Evolutionary conservation across 2,888 invertebrate species (phyloP).

Genomic region (Chymomyza fuscimana): DNA sequence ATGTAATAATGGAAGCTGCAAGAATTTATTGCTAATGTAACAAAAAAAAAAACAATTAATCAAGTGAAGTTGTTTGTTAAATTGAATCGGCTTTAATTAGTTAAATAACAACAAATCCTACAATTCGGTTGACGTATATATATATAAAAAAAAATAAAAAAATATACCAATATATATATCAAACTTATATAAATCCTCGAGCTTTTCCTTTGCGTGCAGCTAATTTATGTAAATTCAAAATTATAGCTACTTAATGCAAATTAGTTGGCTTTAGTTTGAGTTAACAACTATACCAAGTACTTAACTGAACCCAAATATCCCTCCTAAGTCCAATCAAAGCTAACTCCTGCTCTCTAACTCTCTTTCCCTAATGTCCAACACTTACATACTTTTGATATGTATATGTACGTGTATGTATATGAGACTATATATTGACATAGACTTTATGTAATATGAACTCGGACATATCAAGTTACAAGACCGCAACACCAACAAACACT

Average conservation of each 20-base stretch:
- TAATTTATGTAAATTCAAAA: slow-evolving; percentile 1
- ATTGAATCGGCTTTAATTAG: slow-evolving; percentile 70
- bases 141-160: background rate
- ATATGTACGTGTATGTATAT: slow-evolving; percentile 61
- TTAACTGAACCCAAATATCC: slow-evolving; percentile 5
- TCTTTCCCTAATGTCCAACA: slow-evolving; percentile 8
- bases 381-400: slow-evolving; percentile 58
- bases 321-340: background rate
- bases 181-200: background rate
- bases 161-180: background rate
- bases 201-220: background rate
- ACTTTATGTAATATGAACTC: slow-evolving; percentile 63
- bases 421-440: slow-evolving; percentile 68
- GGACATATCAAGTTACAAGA: slow-evolving; percentile 71
- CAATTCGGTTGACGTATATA: slow-evolving; percentile 42
- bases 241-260: background rate
- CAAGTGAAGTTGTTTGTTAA: slow-evolving; percentile 44
- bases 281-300: slow-evolving; percentile 22
- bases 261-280: slow-evolving; percentile 29
- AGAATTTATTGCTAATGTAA: slow-evolving; percentile 44
- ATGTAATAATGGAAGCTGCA: slow-evolving; percentile 12
- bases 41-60: slow-evolving; percentile 18
- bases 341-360: background rate
- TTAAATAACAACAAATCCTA: slow-evolving; percentile 46
- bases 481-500: slow-evolving; percentile 36